Percentiles rank a stretch among this genome's conserved stretches.
phyloP scores from a whole-genome alignment of 2,113 vertebrate species.

The Typhlomys cinereus region DNA sequence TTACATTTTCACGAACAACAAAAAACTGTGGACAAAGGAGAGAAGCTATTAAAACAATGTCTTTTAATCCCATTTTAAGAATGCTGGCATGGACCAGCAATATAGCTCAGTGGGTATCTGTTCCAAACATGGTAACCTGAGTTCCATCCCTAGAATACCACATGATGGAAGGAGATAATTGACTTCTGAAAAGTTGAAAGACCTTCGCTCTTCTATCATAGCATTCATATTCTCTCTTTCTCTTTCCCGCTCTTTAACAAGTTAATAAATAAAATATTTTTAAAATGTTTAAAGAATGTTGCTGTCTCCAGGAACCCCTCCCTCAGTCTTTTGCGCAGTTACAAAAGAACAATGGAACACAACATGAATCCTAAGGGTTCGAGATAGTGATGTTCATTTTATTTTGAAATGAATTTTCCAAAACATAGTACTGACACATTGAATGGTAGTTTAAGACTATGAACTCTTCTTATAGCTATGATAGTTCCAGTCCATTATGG shows the following conservation, averaged over 20 bases:
- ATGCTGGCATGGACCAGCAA: neutral
- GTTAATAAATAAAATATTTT: no score
- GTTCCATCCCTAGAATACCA: neutral
- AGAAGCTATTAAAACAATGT: neutral
- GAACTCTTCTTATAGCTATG: neutral
- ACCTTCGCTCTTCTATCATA: no score
- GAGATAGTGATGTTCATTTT: neutral
- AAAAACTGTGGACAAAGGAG: neutral
- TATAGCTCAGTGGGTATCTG: no score
- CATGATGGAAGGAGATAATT: neutral
- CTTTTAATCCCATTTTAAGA: conserved; percentile 52
- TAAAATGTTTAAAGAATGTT: neutral
- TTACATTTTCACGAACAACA: conserved; percentile 45
- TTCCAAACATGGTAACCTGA: neutral
- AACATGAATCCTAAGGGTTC: neutral
- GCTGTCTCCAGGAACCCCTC: conserved; percentile 4
- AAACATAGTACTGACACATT: neutral
- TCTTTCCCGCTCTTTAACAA: no score
- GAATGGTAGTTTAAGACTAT: conserved; percentile 13
- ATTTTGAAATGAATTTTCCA: conserved; percentile 38
- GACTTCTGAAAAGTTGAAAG: no score
- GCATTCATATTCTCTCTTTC: no score
- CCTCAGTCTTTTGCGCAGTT: conserved; percentile 6
- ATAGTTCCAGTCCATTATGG: conserved; percentile 20
- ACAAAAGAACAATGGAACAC: neutral